Base-by-base conservation (phyloP, 2,888 invertebrate species). In the Rugalucina vietnamica region DNA sequence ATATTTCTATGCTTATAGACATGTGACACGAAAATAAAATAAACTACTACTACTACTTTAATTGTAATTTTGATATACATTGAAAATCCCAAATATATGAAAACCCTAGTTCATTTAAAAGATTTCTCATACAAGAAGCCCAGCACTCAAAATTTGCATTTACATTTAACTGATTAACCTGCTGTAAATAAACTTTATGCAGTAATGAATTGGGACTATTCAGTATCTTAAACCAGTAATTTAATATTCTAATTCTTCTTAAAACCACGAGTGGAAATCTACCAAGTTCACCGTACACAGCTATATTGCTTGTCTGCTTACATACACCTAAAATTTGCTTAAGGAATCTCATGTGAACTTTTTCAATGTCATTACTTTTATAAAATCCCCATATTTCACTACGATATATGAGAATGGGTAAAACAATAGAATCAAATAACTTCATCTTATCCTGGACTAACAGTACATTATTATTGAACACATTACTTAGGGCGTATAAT, bases 321-420 rank as follows among this genome's bases (percentile, higher is more conserved):
- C 39, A 24, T 10, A 60, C 60, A 1, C 60, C 60, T 27, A 60
- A 29, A 10, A 60, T 27, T 27, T 60, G 60, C 29, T 60, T 60
- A 10, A 60, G 29, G 18, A 60, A 60, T 27, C 60, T 24, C 4
- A 60, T 3, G 18, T 60, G 60, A n/a, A 70, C 39, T 36, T 70
- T 37, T 21, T 70, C 70, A 2, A 36, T n/a, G n/a, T 70, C 70
- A 12, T 14, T 12, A 12, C 39, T 43, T 73, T 14, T 37, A 27
- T 73, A 21, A 18, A 73, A 73, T 27, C 73, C 73, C 73, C 73
- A 73, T 8, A 73, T 73, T 27, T 73, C 73, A 43, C 18, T 24
- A 1, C 37, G 27, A 24, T 73, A 43, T 12, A 27, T 60, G 18
- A 60, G 60, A 24, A 73, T 73, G 10, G 73, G 43, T 37, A 37